Evolutionary conservation across 2,113 vertebrate genomes (phyloP).

Genomic region (Tachysurus vachellii): DNA sequence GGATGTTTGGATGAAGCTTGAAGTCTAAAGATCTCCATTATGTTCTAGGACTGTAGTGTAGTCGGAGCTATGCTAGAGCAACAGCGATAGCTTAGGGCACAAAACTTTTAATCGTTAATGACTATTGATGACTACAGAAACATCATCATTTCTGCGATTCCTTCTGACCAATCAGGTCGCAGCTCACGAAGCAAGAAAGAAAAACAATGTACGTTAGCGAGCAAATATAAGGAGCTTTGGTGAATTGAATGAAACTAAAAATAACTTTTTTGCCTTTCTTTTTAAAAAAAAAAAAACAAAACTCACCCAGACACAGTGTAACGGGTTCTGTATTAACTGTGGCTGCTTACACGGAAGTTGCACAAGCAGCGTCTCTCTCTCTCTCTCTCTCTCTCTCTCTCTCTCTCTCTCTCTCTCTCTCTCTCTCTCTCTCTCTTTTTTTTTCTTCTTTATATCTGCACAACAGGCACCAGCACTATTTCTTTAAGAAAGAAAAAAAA

Average conservation of each 20-base stretch:
- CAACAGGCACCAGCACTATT: not conserved
- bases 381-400: no score
- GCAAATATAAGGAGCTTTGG: not conserved
- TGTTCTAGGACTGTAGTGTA: not conserved
- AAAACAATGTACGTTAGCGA: not conserved
- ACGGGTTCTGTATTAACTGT: not conserved
- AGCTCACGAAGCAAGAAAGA: not conserved
- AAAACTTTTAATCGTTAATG: not conserved
- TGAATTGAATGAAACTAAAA: not conserved
- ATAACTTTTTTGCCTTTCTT: not conserved
- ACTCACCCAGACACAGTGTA: not conserved
- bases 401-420: not conserved
- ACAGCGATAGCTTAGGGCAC: not conserved
- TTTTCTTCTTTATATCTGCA: not conserved
- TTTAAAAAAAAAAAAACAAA: no score
- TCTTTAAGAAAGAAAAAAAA: not conserved
- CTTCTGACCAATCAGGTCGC: not conserved
- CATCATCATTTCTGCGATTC: not conserved
- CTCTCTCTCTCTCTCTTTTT: no score
- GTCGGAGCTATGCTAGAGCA: not conserved
- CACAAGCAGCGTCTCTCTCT: not conserved
- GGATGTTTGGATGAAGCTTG: not conserved
- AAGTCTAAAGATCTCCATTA: not conserved
- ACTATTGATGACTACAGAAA: not conserved
- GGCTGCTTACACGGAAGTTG: constrained; percentile 10